A percentile compares a stretch with the other conserved stretches of the same genome.
phyloP scores from a whole-genome alignment of 2,797 vertebrate species.

The Helicolenus hilgendorfi region DNA sequence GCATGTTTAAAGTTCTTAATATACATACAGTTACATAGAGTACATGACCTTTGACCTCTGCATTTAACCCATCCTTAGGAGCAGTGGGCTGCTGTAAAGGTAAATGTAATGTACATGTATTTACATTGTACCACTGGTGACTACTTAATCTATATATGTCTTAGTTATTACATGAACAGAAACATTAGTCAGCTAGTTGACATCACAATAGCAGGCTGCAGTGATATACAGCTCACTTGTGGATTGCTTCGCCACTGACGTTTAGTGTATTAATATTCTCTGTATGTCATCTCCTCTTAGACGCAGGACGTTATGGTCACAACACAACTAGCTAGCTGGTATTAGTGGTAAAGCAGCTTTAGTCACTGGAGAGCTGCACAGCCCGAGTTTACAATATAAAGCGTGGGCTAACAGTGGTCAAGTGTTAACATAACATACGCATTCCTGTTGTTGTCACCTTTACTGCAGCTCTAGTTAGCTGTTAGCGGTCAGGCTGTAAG shows the following conservation, averaged over 20 bases:
- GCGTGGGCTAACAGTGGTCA: not conserved
- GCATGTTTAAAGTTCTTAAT: too few species aligned
- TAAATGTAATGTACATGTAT: too few species aligned
- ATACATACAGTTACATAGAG: too few species aligned
- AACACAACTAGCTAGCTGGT: too few species aligned
- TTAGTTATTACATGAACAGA: not conserved
- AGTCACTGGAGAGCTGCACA: not conserved
- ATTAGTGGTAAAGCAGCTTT: not conserved
- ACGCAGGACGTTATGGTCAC: rapidly evolving
- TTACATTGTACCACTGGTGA: not conserved
- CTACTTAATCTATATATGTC: not conserved
- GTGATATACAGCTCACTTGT: conserved; percentile 4
- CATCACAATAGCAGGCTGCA: not conserved
- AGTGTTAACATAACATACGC: too few species aligned
- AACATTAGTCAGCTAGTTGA: not conserved
- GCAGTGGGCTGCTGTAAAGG: too few species aligned
- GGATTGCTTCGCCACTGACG: not conserved
- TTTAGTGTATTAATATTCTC: not conserved
- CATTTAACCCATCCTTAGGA: too few species aligned
- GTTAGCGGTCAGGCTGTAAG: not conserved
- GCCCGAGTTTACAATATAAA: not conserved
- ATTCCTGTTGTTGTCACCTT: not conserved
- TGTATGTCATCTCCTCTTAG: too few species aligned
- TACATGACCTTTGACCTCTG: too few species aligned
- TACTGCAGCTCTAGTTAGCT: not conserved